A percentile compares a stretch with the other conserved stretches of the same genome.
Evolutionary conservation across 2,113 vertebrate species (phyloP).

Genomic region (Fregetta grallaria): DNA sequence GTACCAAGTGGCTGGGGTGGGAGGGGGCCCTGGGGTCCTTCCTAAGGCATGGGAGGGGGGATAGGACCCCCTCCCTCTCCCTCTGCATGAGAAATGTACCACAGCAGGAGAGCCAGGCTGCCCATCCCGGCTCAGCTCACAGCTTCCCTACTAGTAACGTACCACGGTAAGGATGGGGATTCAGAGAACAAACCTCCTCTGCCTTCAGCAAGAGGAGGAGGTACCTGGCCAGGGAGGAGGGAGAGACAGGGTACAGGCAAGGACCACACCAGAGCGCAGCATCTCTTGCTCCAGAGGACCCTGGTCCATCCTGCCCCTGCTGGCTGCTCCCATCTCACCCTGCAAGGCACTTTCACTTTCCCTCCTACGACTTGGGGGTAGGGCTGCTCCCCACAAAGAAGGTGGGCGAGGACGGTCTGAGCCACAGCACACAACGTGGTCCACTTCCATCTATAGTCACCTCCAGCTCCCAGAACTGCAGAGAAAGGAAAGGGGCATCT

Average conservation of each 20-base stretch:
- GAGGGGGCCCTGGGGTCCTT: neutral
- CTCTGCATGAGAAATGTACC: neutral
- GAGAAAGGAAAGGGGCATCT: neutral
- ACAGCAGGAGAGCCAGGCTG: neutral
- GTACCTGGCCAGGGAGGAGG: neutral
- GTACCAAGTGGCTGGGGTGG: neutral
- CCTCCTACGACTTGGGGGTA: rapidly evolving
- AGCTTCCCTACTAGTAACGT: neutral
- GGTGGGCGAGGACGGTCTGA: neutral
- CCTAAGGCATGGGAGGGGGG: slow-evolving; percentile 24
- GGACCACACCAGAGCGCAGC: neutral
- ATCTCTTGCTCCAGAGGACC: neutral
- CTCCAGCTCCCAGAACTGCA: neutral
- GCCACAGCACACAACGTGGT: neutral
- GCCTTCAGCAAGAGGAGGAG: neutral
- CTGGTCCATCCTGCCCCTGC: neutral
- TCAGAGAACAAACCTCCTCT: neutral
- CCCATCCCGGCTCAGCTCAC: neutral
- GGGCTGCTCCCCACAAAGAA: neutral
- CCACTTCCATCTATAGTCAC: neutral
- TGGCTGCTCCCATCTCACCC: neutral
- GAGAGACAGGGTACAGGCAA: neutral
- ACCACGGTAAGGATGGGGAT: neutral
- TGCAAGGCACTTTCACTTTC: slow-evolving; percentile 54
- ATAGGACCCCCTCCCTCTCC: neutral